Conservation (phyloP, 2,113 vertebrate genomes). For the Lucifuga dentata region DNA sequence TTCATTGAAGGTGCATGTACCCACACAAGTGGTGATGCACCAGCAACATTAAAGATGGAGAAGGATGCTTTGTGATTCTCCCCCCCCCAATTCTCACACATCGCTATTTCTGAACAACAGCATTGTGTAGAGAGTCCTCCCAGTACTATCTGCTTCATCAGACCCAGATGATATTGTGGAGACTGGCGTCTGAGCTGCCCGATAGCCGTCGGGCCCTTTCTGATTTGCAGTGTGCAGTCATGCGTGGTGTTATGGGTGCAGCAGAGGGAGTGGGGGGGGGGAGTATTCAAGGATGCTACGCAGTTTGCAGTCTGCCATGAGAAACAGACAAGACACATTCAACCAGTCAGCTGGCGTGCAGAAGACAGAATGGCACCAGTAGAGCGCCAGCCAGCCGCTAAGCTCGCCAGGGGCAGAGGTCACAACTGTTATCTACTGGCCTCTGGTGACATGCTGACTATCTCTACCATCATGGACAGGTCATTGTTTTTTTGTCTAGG, state of each 20-base stretch:
- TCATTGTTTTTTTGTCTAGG: conserved; percentile 69
- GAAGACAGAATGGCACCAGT: conserved; percentile 82
- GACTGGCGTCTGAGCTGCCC: conserved; percentile 62
- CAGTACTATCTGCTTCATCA: conserved; percentile 72
- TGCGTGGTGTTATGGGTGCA: conserved; percentile 65
- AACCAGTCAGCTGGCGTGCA: conserved; percentile 63
- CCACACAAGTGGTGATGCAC: conserved; percentile 28
- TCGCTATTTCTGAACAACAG: conserved; percentile 66
- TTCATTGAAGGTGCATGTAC: background rate
- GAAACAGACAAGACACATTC: conserved; percentile 75
- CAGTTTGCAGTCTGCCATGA: conserved; percentile 72
- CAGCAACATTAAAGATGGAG: conserved; percentile 23
- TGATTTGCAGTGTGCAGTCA: conserved; percentile 65
- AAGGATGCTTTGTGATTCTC: conserved; percentile 36
- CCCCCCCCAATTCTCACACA: conserved; percentile 47
- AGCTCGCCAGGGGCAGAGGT: conserved; percentile 74
- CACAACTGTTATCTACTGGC: conserved; percentile 72
- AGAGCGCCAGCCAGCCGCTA: conserved; percentile 62
- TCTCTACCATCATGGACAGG: conserved; percentile 72
- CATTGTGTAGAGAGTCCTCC: conserved; percentile 42
- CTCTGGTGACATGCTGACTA: conserved; percentile 74
- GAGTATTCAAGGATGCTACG: conserved; percentile 61
- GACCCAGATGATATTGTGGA: conserved; percentile 71
- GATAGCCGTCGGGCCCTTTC: conserved; percentile 68
- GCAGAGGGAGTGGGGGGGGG: conserved; percentile 16